Conservation (phyloP, 2,113 vertebrate species). For the Thymallus thymallus region DNA sequence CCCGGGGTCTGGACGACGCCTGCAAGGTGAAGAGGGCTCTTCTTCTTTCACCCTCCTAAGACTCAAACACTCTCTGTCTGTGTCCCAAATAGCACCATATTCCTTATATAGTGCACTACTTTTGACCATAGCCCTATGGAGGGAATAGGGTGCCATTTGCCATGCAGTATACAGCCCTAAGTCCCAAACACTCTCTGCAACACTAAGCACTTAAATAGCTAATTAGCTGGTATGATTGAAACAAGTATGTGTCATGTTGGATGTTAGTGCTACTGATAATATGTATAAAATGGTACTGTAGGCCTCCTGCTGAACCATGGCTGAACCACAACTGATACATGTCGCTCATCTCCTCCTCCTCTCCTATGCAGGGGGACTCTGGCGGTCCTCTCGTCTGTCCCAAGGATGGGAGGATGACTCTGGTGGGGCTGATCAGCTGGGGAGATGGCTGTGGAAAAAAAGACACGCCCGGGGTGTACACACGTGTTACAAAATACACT, state of each 20-base stretch:
- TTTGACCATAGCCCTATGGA: too few relatives aligned
- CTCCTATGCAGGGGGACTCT: conserved; percentile 84
- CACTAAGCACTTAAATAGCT: neutral
- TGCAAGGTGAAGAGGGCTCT: conserved; percentile 83
- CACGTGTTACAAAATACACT: conserved; percentile 84
- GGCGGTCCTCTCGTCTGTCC: conserved; percentile 91
- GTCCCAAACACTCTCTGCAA: neutral
- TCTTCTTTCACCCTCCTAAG: too few relatives aligned
- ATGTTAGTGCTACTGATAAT: too few relatives aligned
- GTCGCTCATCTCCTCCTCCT: neutral
- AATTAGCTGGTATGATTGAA: too few relatives aligned
- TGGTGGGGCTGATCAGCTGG: conserved; percentile 94
- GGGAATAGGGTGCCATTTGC: neutral
- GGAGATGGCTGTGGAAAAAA: conserved; percentile 89
- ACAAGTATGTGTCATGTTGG: too few relatives aligned
- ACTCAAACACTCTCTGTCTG: neutral
- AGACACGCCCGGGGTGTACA: conserved; percentile 87
- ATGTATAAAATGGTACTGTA: neutral
- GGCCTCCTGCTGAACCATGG: neutral
- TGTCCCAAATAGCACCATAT: too few relatives aligned
- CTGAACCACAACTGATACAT: too few relatives aligned
- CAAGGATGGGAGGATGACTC: conserved; percentile 75
- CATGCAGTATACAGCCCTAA: neutral
- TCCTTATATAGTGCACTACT: too few relatives aligned
- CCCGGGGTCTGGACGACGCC: conserved; percentile 84